Base-by-base conservation (phyloP, 2,888 invertebrate genomes). In the Clistopyga incitator region DNA sequence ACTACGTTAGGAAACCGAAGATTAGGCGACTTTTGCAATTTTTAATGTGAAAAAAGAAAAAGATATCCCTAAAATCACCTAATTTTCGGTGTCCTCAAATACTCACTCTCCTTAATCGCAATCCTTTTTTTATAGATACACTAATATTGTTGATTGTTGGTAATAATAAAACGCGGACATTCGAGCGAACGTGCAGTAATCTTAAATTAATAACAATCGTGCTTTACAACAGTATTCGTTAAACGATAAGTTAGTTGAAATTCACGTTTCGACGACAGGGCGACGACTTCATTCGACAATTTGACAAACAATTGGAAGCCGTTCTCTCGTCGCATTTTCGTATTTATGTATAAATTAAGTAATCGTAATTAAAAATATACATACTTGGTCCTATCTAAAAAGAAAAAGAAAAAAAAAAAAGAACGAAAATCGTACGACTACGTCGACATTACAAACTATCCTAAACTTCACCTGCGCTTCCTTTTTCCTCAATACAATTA, bases 301-400 rank as follows among this genome's bases (percentile, higher is more conserved):
- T 61, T 71, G 20, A 20, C n/a, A 72, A 77, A 68, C 67, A 61
- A 59, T 64, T 79, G 81, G 65, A 74, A 71, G 71, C 59, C 52
- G 50, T 56, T 15, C 25, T 47, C 52, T 13, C 76, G 61, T 47
- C 50, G 29, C 42, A 23, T 8, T 20, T 23, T 45, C 47, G 71
- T 23, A 80, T 80, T 38, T 74, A 59, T 61, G 47, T 80, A 74
- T 81, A 74, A 80, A 83, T 80, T 72, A 77, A 83, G 67, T 61
- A 72, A 80, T 83, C 38, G 20, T 52, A 38, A 82, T 86, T 82
- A 79, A 86, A 87, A 87, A 87, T 85, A 87, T 85, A 84, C 81
- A 85, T 83, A 86, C 84, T 86, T 86, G 82, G 78, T 84, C 77
- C 86, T 87, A 88, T 81, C 86, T 85, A 87, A 70, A 83, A 81